Base-by-base conservation (phyloP, 2,888 invertebrate genomes). In the Volucella bombylans region DNA sequence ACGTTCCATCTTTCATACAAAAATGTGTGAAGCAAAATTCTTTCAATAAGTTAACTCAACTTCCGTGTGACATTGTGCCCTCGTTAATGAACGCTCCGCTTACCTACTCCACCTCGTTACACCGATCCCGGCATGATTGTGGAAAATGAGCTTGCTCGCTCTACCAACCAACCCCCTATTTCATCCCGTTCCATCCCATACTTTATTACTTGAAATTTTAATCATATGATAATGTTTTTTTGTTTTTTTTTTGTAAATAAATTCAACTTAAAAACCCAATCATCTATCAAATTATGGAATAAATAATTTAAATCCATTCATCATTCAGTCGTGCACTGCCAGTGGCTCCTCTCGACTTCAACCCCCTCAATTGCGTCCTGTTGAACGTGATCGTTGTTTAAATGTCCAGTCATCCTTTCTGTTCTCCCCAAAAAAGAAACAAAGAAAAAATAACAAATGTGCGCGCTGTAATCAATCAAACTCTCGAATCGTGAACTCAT, bases 391-490 rank as follows among this genome's bases (percentile, higher is more conserved):
- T 43, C 67, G 31, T 67, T 76, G 59, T 68, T 68, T 76, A 54
- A 68, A 76, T 59, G 50, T 65, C 55, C 18, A 12, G 12, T 31
- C 18, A 39, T 45, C 9, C 18, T 3, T 45, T 14, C 4, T 11
- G 6, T 45, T 14, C 12, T 8, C 38, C 31, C 38, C 9, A 18
- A 12, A 49, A 47, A 49, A 18, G 31, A 6, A 31, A 31, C 31
- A 31, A 6, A 31, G 31, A 31, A 31, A 31, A 6, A 31, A 31
- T 31, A 31, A 31, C 31, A 31, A 31, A 31, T 31, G 31, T 31
- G 6, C 6, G 67, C 54, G 41, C 23, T 68, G 50, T 67, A 78
- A 82, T 82, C 82, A 78, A 82, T 82, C 82, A 82, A 82, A 43
- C 52, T 64, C 47, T 68, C 62, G 55, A 78, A 72, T 72, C 71